A percentile compares a stretch with the other conserved stretches of the same genome.
These are phyloP conservation scores for Aphelenchoides avenae DNA, from an alignment of 1,140 invertebrate species.

Conservation along the genomic window DNA sequence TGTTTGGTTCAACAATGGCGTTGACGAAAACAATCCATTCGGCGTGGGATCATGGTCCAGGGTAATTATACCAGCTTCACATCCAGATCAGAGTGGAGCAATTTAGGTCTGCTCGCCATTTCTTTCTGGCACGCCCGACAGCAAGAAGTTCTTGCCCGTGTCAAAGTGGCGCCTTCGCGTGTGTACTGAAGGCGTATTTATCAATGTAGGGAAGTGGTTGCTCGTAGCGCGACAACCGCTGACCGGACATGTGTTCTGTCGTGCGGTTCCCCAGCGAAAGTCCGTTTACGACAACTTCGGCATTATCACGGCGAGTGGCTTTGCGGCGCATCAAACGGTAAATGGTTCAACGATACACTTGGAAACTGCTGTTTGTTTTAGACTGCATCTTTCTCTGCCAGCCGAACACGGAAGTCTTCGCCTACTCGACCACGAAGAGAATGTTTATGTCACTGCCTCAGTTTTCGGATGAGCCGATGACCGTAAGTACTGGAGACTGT, in stretches of 20 bases:
- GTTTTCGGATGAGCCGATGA: too few relatives aligned
- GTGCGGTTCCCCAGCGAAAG: constrained; percentile 26
- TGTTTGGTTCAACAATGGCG: constrained; percentile 42
- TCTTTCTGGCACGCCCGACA: not conserved
- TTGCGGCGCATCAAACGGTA: constrained; percentile 33
- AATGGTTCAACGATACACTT: constrained; percentile 4
- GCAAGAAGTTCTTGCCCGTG: constrained; percentile 15
- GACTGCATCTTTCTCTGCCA: constrained; percentile 30
- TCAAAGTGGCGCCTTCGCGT: constrained; percentile 29
- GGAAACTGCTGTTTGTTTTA: constrained; percentile 11
- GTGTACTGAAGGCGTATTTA: constrained; percentile 24
- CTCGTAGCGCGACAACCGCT: constrained; percentile 22
- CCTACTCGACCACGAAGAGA: constrained; percentile 23
- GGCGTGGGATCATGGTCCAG: constrained; percentile 36
- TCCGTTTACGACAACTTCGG: constrained; percentile 29
- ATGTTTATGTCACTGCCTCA: constrained; percentile 32
- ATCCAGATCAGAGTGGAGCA: not conserved
- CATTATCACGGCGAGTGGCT: constrained; percentile 34
- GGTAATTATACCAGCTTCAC: constrained; percentile 6
- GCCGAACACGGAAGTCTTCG: constrained; percentile 30
- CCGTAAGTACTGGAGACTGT: too few relatives aligned
- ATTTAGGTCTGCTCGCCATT: not conserved
- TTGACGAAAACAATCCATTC: constrained; percentile 33
- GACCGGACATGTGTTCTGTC: constrained; percentile 17
- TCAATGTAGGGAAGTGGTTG: constrained; percentile 24